Percentiles rank a stretch among this genome's conserved stretches.
Conservation (phyloP, 1,140 invertebrate genomes). For the Psix sp. region DNA sequence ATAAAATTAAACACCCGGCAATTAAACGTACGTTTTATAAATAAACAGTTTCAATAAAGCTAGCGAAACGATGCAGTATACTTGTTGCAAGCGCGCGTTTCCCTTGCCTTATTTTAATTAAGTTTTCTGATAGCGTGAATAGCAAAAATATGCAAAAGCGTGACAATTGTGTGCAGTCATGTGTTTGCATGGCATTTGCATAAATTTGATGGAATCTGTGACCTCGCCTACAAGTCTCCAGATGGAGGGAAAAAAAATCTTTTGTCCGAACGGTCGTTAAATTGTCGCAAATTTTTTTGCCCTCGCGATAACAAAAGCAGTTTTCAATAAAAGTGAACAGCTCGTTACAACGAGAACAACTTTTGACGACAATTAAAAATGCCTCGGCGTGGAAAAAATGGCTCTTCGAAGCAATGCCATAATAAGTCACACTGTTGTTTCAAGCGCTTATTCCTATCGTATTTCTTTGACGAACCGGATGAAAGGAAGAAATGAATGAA, state of each 20-base stretch:
- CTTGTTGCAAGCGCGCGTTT: neutral
- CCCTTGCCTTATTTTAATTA: constrained; percentile 47
- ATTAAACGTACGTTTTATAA: neutral
- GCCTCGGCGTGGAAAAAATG: too few species aligned
- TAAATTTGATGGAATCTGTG: constrained; percentile 51
- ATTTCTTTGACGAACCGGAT: constrained; percentile 52
- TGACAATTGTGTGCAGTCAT: constrained; percentile 52
- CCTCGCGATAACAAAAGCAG: neutral
- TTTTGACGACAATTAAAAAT: too few species aligned
- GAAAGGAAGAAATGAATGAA: constrained; percentile 46
- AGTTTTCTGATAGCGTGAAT: constrained; percentile 33
- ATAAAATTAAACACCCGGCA: neutral
- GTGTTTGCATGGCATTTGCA: constrained; percentile 55
- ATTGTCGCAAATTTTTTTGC: constrained; percentile 24
- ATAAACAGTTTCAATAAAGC: neutral
- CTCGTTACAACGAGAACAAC: too few species aligned
- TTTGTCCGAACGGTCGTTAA: constrained; percentile 18
- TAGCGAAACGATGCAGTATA: neutral
- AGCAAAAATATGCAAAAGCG: constrained; percentile 50
- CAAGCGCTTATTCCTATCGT: constrained; percentile 16
- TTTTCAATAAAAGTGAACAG: neutral
- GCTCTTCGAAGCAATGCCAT: too few species aligned
- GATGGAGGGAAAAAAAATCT: constrained; percentile 22
- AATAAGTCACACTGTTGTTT: constrained; percentile 23
- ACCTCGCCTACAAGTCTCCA: constrained; percentile 7